Evolutionary conservation across 2,113 vertebrate genomes (phyloP).

Genomic region (Pseudorhombus dupliciocellatus): DNA sequence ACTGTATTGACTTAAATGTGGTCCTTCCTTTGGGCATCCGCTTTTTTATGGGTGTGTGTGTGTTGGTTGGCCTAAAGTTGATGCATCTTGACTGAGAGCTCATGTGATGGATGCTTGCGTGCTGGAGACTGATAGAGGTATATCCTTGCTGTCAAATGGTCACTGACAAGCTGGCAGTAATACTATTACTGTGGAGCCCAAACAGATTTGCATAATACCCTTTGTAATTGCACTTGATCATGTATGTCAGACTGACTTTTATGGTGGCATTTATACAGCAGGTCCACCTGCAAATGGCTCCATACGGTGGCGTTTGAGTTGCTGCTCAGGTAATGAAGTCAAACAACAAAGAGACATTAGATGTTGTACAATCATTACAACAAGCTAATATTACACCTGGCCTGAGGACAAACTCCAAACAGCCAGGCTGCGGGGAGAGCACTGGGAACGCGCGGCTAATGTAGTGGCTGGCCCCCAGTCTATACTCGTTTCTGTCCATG

Average conservation of each 20-base stretch:
- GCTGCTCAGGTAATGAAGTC: slow-evolving; percentile 57
- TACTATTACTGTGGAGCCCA: slow-evolving; percentile 52
- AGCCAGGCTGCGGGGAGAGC: not conserved
- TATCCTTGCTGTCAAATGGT: slow-evolving; percentile 33
- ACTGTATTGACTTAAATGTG: slow-evolving; percentile 61
- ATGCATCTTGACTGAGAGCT: slow-evolving; percentile 25
- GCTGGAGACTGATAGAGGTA: slow-evolving; percentile 12
- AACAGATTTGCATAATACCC: slow-evolving; percentile 59
- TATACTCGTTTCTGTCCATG: not conserved
- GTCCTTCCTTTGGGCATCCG: slow-evolving; percentile 64
- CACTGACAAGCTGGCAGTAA: slow-evolving; percentile 27
- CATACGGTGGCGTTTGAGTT: slow-evolving; percentile 47
- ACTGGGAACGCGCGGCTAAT: not conserved
- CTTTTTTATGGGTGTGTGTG: slow-evolving; percentile 26
- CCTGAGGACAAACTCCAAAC: not conserved
- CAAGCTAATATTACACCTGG: slow-evolving; percentile 48
- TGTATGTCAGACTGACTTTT: slow-evolving; percentile 63
- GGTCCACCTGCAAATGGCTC: slow-evolving; percentile 58
- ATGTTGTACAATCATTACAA: slow-evolving; percentile 55
- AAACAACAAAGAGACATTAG: slow-evolving; percentile 52
- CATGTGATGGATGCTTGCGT: slow-evolving; percentile 32
- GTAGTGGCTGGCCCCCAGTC: not conserved
- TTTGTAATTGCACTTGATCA: slow-evolving; percentile 63
- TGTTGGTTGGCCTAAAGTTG: not conserved
- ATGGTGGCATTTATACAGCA: slow-evolving; percentile 55